Conservation (phyloP, 2,113 vertebrate genomes). For the Rhabdomys dilectus region DNA sequence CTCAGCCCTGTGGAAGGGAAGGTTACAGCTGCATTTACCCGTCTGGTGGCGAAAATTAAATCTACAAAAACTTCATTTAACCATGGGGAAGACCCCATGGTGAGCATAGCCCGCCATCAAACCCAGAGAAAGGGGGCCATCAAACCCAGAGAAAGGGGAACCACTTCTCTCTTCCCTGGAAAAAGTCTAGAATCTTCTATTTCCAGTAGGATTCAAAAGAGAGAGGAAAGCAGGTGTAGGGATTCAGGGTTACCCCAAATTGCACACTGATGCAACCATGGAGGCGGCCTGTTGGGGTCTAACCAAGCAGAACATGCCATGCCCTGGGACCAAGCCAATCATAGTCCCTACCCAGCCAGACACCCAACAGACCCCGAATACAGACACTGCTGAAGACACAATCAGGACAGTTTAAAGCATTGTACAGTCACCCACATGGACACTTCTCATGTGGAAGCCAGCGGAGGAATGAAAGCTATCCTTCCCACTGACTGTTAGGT, state of each 20-base stretch:
- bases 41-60: neutral
- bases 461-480: neutral
- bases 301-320: too few relatives aligned
- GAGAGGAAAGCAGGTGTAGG: neutral
- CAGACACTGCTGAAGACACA: neutral
- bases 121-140: neutral
- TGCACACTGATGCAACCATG: too few relatives aligned
- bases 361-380: neutral
- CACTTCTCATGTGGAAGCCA: neutral
- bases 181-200: neutral
- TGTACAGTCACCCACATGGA: fast-evolving
- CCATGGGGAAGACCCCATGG: neutral
- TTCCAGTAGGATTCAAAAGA: fast-evolving
- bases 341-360: neutral
- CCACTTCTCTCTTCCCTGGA: neutral
- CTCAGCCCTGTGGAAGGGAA: neutral
- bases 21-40: fast-evolving
- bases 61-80: neutral
- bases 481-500: neutral
- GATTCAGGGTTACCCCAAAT: neutral
- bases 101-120: neutral
- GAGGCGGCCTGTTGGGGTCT: neutral
- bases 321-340: neutral
- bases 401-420: too few relatives aligned
- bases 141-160: neutral